Conservation (phyloP, 1,140 invertebrate genomes). For the Coelopa frigida region DNA sequence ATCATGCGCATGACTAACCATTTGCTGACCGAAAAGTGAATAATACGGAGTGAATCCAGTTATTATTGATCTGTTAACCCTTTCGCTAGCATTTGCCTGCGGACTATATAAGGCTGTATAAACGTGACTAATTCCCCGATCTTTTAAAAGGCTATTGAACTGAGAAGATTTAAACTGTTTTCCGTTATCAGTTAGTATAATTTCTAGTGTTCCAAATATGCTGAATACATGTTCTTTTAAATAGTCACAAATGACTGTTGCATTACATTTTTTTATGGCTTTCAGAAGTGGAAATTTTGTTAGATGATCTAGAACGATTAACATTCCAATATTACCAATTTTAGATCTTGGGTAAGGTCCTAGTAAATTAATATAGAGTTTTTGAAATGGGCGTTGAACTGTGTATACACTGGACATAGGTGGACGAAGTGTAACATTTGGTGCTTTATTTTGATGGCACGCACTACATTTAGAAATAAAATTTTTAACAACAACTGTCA, state of each 20-base stretch:
- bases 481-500: background rate
- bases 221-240: slow-evolving; percentile 14
- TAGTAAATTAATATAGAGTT: slow-evolving; percentile 11
- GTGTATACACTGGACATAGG: background rate
- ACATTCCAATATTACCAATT: slow-evolving; percentile 12
- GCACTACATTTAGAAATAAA: background rate
- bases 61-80: slow-evolving; percentile 15
- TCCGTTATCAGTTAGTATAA: slow-evolving; percentile 22
- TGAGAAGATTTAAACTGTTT: slow-evolving; percentile 18
- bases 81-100: slow-evolving; percentile 17
- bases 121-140: slow-evolving; percentile 14
- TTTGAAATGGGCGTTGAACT: slow-evolving; percentile 14
- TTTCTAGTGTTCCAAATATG: slow-evolving; percentile 19
- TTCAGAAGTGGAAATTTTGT: slow-evolving; percentile 14
- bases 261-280: slow-evolving; percentile 10
- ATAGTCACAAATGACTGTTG: slow-evolving; percentile 7
- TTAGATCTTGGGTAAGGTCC: slow-evolving; percentile 11
- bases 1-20: no score
- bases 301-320: slow-evolving; percentile 15
- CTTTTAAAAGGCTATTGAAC: slow-evolving; percentile 16
- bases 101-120: slow-evolving; percentile 13
- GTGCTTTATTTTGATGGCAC: slow-evolving; percentile 1
- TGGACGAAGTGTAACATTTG: background rate
- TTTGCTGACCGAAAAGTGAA: no score
- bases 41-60: no score